Base-by-base conservation (phyloP, 2,113 vertebrate genomes). In the Macquaria ambigua region DNA sequence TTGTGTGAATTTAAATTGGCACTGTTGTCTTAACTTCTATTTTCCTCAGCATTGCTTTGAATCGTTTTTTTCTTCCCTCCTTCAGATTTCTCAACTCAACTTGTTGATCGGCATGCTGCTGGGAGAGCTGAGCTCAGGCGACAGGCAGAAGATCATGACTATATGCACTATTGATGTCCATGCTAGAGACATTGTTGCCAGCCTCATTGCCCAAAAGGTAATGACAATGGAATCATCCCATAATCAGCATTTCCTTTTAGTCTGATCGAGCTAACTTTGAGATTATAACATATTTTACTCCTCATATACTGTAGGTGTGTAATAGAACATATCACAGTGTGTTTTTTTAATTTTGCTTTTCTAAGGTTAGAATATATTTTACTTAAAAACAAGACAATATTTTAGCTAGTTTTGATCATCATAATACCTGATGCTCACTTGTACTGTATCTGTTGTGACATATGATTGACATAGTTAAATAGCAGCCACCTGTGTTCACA, bases 141-240 rank as follows among this genome's bases (percentile, higher is more conserved):
- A 97, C 86, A 83, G 93, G 63, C 96, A 97, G 94, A 98, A 97
- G 93, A 96, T 96, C 85, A 96, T 95, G 96, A 96, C 95, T 20
- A 88, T 97, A 81, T 98, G 96, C 74, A 97, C 95, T 3, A 91
- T 95, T 23, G 97, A 96, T 76, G 94, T 96, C 75, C 95, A 97
- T 43, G 95, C 94, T 56, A 92, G 96, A 92, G 96, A 97, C 56
- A 93, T 96, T 70, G 96, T 97, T 61, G 88, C 95, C 71, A 96
- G 87, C 77, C 95, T 97, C 71, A 92, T 97, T 80, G 82, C 95
- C 87, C 95, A 97, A 83, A 97, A 97, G 96, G 95, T 95, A 85
- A 71, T n/a, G 8, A 7, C 4, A 79, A 15, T 20, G 37, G 1
- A 76, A 23, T 52, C 12, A 52, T 62, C 7, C 2, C 2, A 28